These are phyloP conservation scores for Dipodomys stephensi DNA, from an alignment of 2,113 vertebrate species.

Conservation along the genomic window DNA sequence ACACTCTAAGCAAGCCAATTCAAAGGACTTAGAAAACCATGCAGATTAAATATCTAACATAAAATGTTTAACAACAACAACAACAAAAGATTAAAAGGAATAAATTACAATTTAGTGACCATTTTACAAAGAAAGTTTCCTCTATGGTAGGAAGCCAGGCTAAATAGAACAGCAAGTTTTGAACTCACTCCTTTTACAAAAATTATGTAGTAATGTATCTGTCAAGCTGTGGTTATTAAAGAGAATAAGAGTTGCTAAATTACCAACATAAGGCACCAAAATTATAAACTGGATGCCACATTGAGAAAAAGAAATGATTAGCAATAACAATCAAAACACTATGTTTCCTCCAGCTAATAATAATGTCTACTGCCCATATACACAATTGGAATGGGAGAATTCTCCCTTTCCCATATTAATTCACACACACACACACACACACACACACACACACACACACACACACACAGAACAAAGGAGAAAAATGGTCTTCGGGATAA, in stretches of 20 bases:
- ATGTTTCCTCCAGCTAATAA: slow-evolving; percentile 36
- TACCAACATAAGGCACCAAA: slow-evolving; percentile 35
- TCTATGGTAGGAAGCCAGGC: background rate
- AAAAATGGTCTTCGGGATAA: background rate
- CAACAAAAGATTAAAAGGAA: background rate
- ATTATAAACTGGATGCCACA: slow-evolving; percentile 18
- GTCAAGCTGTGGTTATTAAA: slow-evolving; percentile 50
- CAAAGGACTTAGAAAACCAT: background rate
- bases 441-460: background rate
- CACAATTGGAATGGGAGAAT: slow-evolving; percentile 3
- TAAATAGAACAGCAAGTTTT: background rate
- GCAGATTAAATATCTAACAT: background rate
- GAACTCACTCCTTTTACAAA: slow-evolving; percentile 24
- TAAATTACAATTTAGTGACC: background rate
- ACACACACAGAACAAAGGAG: background rate
- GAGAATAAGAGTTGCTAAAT: slow-evolving; percentile 55
- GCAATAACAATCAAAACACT: slow-evolving; percentile 39
- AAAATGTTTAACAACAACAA: slow-evolving; percentile 17
- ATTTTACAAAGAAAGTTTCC: background rate
- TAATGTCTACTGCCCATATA: slow-evolving; percentile 13
- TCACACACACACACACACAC: background rate
- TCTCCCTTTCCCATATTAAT: background rate
- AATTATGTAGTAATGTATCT: slow-evolving; percentile 35
- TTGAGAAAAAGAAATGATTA: slow-evolving; percentile 46
- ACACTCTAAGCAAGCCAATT: background rate